Base-by-base conservation (phyloP, 2,888 invertebrate genomes). In the Leucoma salicis region DNA sequence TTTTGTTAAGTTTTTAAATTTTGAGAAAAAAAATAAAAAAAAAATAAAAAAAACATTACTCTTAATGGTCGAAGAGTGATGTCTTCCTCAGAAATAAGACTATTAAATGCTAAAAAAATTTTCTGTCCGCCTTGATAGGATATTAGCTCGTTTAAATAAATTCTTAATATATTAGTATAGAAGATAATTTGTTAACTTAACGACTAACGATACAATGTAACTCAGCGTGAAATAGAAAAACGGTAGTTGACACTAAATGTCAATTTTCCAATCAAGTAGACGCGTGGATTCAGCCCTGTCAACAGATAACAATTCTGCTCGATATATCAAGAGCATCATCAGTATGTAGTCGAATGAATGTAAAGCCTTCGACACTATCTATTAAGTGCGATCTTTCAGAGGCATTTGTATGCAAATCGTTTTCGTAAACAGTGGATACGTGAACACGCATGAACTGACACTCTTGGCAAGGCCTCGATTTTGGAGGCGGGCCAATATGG, bases 401-500 rank as follows among this genome's bases (percentile, higher is more conserved):
- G 55, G 58, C 60, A 77, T 78, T 76, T 72, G 62, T 68, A 82
- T 80, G 78, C 66, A 77, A 80, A 84, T 79, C 63, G 68, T 72
- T 80, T 73, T 76, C 71, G 78, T 76, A 78, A 76, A 75, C 71
- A 70, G 54, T 59, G 55, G 56, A 66, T 72, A 71, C 73, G 73
- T 71, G 69, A 72, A 64, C 59, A 69, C 68, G 70, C 72, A 74
- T 74, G 68, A 66, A 68, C 68, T 67, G 66, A 65, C 66, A 67
- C 70, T 75, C 63, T 65, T 54, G 56, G 63, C 80, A 83, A 82
- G 82, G 85, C 74, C 76, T 68, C 52, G 50, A 53, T 56, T 68
- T 79, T 86, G 84, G 85, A 82, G 66, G 49, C 53, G 49, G 53
- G 80, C 84, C 83, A 84, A 75, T 52, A 62, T 52, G 57, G 64